Evolutionary conservation across 2,888 invertebrate genomes (phyloP), one percentile per base, ranked within the genome.

Genomic region (Microctonus hyperodae): DNA sequence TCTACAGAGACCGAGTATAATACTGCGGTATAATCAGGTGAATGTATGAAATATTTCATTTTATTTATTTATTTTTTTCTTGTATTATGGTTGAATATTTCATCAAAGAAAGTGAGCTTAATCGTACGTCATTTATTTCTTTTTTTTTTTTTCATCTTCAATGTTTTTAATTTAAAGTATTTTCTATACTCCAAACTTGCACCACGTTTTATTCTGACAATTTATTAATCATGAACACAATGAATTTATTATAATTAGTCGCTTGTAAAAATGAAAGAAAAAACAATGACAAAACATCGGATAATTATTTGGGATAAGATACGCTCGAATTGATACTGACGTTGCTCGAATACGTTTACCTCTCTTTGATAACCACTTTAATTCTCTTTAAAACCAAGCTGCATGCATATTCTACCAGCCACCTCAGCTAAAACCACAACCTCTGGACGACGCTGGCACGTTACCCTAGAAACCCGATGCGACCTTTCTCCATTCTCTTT

Each of bases 341-440:
- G 33, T 57, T 56, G 57, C 51, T 61, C 58, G 67, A 73, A 73
- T 73, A 70, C 74, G 75, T 75, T 70, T 72, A 70, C 69, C 64
- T 75, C 72, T 70, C 76, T 78, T 78, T 77, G 76, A 78, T n/a
- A n/a, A 72, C 74, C 72, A 74, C 73, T 77, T 79, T 76, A 79
- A 76, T 73, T 73, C 76, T 78, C 77, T 79, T 76, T 73, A 76
- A n/a, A n/a, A 75, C 75, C 75, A 75, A 72, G 74, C 75, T 73
- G 72, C 76, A 79, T 81, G 78, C 77, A 80, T 81, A 81, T 81
- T 80, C 78, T 76, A 81, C 80, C 76, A 74, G 74, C 72, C 72
- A 75, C 71, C 75, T 72, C 75, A 75, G 74, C 75, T 65, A 69
- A 78, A 79, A 78, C 79, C 79, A 68, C 78, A 75, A 70, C 72